A percentile compares a stretch with the other conserved stretches of the same genome.
Conservation (phyloP, 2,797 vertebrate genomes). For the Dermochelys coriacea region DNA sequence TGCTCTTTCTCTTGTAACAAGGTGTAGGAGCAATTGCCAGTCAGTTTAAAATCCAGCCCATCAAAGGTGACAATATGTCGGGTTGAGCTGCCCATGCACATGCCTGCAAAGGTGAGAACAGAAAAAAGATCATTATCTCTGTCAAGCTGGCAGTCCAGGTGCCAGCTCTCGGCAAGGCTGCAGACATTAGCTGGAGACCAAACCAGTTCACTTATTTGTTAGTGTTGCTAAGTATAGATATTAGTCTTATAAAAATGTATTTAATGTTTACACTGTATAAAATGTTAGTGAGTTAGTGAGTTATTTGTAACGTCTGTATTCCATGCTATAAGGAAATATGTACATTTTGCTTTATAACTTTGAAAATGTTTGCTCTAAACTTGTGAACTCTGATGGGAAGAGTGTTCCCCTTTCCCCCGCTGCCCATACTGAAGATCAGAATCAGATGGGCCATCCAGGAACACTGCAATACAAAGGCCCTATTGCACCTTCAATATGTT, state of each 20-base stretch:
- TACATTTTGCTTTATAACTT: background rate
- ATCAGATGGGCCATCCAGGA: background rate
- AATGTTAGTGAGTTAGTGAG: background rate
- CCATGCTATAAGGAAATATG: background rate
- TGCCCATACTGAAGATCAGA: background rate
- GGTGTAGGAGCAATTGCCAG: constrained; percentile 90
- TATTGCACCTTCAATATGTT: background rate
- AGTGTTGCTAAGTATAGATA: background rate
- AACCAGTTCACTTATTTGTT: background rate
- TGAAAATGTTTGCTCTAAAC: background rate
- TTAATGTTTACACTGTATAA: background rate
- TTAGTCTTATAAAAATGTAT: background rate
- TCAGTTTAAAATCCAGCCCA: constrained; percentile 88
- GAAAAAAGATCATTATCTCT: background rate
- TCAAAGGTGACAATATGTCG: constrained; percentile 94
- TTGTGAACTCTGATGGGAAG: background rate
- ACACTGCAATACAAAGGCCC: background rate
- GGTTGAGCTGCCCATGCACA: constrained; percentile 93
- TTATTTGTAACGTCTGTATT: background rate
- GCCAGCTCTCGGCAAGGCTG: background rate
- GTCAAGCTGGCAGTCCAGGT: background rate
- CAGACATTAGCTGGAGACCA: background rate
- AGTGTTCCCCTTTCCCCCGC: background rate
- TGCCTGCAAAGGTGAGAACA: constrained; percentile 80
- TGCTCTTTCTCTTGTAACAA: constrained; percentile 84